Evolutionary conservation across 2,113 vertebrate genomes (phyloP).

Genomic region (Pseudorectes ferrugineus): DNA sequence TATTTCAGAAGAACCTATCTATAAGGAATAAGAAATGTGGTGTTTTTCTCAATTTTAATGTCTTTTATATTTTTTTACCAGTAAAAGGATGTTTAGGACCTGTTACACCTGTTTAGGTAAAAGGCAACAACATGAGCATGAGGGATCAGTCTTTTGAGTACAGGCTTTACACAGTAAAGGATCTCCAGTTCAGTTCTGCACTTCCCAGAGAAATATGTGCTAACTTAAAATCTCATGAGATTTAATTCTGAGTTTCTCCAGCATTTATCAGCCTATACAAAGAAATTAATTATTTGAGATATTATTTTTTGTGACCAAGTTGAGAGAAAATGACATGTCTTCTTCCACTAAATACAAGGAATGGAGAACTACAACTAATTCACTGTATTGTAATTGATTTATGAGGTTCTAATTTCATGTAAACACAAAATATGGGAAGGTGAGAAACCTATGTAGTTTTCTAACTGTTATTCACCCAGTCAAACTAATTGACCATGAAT

Average conservation of each 20-base stretch:
- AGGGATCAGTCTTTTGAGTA: background rate
- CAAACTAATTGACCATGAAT: conserved; percentile 62
- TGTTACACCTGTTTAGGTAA: background rate
- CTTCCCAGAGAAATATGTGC: background rate
- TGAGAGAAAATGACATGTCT: background rate
- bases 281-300: background rate
- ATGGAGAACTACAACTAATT: background rate
- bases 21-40: background rate
- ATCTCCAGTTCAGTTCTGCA: background rate
- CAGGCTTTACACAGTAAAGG: background rate
- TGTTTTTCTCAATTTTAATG: background rate
- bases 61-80: background rate
- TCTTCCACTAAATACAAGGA: background rate
- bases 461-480: conserved; percentile 1
- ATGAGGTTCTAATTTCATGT: conserved; percentile 6
- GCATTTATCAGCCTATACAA: background rate
- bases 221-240: background rate
- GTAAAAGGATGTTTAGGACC: background rate
- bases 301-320: background rate
- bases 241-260: background rate
- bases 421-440: background rate
- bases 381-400: background rate
- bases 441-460: conserved; percentile 8
- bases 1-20: background rate
- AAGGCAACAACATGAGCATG: background rate